Percentiles rank a stretch among this genome's conserved stretches.
Conservation (phyloP, 2,797 vertebrate species). For the Brachyalestes nurse region DNA sequence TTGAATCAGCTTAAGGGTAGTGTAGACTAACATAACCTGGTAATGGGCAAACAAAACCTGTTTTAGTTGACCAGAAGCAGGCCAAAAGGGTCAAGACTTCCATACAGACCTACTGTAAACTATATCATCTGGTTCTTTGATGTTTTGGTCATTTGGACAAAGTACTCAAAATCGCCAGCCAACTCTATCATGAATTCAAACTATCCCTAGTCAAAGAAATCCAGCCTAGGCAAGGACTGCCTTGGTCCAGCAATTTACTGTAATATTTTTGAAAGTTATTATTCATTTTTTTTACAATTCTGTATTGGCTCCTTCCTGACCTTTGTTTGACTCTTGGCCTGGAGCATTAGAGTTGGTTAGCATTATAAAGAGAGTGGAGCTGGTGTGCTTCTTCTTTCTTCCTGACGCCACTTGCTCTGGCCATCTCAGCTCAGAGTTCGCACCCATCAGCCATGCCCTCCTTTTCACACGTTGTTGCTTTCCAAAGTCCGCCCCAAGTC, state of each 20-base stretch:
- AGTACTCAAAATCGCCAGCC: too few relatives aligned
- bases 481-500: slow-evolving; percentile 9
- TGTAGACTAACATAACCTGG: too few relatives aligned
- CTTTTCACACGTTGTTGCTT: not conserved
- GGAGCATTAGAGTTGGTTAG: not conserved
- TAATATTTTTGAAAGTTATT: not conserved
- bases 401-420: not conserved
- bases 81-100: too few relatives aligned
- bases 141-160: too few relatives aligned
- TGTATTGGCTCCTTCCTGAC: not conserved
- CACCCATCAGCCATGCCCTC: not conserved
- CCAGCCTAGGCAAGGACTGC: not conserved
- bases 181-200: too few relatives aligned
- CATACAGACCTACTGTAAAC: too few relatives aligned
- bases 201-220: not conserved
- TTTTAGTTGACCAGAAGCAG: too few relatives aligned
- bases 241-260: not conserved
- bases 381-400: not conserved
- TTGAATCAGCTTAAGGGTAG: too few relatives aligned
- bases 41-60: too few relatives aligned
- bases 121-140: too few relatives aligned
- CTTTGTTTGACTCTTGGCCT: not conserved
- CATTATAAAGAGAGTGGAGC: not conserved
- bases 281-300: not conserved
- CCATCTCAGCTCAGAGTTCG: not conserved